Conservation (phyloP, 53 echinoderm and acorn worm species). For the Actinopyga echinites region DNA sequence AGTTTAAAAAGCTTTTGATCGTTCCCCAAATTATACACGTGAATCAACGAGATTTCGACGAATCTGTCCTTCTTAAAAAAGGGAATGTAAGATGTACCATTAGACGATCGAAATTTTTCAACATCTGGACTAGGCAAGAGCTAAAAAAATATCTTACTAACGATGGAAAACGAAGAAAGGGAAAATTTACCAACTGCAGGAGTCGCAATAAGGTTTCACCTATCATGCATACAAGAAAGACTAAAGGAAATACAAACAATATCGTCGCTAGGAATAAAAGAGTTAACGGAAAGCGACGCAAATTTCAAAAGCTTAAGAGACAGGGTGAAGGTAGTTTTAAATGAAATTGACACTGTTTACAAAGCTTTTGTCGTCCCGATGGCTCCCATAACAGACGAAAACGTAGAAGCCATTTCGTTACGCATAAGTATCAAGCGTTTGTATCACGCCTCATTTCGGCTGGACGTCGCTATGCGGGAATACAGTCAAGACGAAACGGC, state of each 20-base stretch:
- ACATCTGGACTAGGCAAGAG: no score
- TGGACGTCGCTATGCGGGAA: background rate
- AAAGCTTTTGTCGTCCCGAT: background rate
- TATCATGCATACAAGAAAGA: no score
- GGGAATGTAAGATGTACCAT: no score
- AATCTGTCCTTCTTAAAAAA: no score
- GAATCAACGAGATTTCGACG: no score
- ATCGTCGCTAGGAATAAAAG: background rate
- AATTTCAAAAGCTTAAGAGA: background rate
- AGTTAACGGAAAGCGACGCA: background rate
- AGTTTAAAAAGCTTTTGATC: no score
- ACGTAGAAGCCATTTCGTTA: background rate
- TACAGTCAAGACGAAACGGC: background rate
- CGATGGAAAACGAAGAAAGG: no score
- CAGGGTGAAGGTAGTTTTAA: background rate
- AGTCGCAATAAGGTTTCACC: no score
- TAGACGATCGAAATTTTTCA: no score
- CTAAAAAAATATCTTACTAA: no score
- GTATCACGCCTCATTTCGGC: background rate
- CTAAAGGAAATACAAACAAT: background rate
- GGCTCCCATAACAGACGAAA: background rate
- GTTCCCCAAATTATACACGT: no score
- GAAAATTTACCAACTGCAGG: no score
- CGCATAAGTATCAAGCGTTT: background rate
- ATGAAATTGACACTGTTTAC: background rate